Percentiles rank a stretch among this genome's conserved stretches.
Evolutionary conservation across 2,888 invertebrate species (phyloP).

Genomic region (Pycnomerus fuliginosus): DNA sequence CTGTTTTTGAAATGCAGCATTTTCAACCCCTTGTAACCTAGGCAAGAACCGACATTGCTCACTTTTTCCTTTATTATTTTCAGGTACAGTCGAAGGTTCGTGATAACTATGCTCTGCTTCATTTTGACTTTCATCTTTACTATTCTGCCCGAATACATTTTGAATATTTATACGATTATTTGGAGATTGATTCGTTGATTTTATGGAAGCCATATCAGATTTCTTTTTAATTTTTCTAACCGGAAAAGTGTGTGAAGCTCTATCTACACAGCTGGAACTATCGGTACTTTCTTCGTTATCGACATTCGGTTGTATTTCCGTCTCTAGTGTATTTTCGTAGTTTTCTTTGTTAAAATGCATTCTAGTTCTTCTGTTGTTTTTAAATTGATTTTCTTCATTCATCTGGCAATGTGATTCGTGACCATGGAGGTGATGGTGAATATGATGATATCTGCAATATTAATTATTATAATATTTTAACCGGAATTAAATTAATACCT

Average conservation of each 20-base stretch:
- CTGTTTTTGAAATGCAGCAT: constrained; percentile 74
- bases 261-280: constrained; percentile 52
- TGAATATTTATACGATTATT: constrained; percentile 53
- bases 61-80: constrained; percentile 33
- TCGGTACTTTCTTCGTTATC: constrained; percentile 53
- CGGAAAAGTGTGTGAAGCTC: constrained; percentile 58
- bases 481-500: constrained; percentile 32
- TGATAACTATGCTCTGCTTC: constrained; percentile 50
- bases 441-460: constrained; percentile 43
- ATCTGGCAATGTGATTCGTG: constrained; percentile 52
- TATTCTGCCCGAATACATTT: constrained; percentile 47
- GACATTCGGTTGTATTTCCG: constrained; percentile 47
- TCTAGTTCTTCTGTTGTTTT: constrained; percentile 42
- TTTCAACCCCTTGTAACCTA: constrained; percentile 71
- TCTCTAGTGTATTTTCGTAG: constrained; percentile 58
- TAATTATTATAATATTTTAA: not conserved
- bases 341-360: constrained; percentile 52
- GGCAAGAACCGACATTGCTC: constrained; percentile 49
- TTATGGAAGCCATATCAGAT: constrained; percentile 53
- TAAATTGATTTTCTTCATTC: constrained; percentile 47
- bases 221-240: constrained; percentile 60
- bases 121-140: constrained; percentile 39
- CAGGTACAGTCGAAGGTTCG: constrained; percentile 40
- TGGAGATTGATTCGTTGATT: constrained; percentile 43
- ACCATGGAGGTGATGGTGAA: constrained; percentile 49